Evolutionary conservation across 2,888 invertebrate genomes (phyloP).

Genomic region (Cosmopolites sordidus): DNA sequence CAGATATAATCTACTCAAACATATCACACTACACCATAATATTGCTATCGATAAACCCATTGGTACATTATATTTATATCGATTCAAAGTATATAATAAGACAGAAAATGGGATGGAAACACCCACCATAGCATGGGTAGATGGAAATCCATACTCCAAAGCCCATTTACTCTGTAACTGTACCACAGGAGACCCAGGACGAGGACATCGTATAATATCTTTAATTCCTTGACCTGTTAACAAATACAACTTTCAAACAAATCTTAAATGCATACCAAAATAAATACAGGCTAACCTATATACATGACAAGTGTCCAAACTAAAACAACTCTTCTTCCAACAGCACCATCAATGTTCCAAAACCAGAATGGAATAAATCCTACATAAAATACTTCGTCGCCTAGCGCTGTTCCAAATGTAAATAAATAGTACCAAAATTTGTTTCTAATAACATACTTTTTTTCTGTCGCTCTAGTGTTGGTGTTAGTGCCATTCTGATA

Average conservation of each 20-base stretch:
- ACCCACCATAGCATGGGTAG: conserved; percentile 90
- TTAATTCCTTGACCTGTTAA: conserved; percentile 77
- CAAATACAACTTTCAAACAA: neutral
- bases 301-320: conserved; percentile 84
- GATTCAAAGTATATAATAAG: conserved; percentile 70
- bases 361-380: conserved; percentile 91
- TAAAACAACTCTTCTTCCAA: conserved; percentile 75
- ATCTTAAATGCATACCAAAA: neutral
- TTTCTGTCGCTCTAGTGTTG: conserved; percentile 28
- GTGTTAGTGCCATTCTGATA: conserved; percentile 35
- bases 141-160: conserved; percentile 91
- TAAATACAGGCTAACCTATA: conserved; percentile 56
- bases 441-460: conserved; percentile 57
- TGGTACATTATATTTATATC: conserved; percentile 68
- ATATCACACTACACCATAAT: conserved; percentile 72
- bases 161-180: conserved; percentile 85
- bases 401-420: conserved; percentile 77
- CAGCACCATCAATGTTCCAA: conserved; percentile 89
- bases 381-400: conserved; percentile 87
- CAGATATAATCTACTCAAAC: conserved; percentile 80
- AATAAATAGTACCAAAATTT: conserved; percentile 83
- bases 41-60: conserved; percentile 59
- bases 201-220: conserved; percentile 81
- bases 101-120: conserved; percentile 84
- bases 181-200: conserved; percentile 80